These are phyloP conservation scores for Vidua chalybeata DNA, from an alignment of 2,113 vertebrate genomes.

Conservation along the genomic window DNA sequence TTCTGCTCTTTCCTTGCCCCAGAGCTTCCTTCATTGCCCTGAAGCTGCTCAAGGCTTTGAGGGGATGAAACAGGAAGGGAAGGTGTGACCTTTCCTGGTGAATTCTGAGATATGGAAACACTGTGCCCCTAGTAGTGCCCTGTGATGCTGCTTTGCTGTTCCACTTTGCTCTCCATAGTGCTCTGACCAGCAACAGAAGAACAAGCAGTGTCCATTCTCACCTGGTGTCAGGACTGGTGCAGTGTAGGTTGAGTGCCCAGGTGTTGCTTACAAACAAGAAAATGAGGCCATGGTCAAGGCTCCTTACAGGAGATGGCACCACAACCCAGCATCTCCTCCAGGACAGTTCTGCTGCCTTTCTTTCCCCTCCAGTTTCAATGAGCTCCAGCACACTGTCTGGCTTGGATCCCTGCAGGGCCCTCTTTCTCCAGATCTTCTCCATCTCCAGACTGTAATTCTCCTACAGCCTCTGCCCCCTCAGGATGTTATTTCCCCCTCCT, in stretches of 20 bases:
- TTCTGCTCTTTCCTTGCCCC: background rate
- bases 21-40: background rate
- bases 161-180: background rate
- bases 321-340: background rate
- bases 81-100: background rate
- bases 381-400: accelerated
- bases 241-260: background rate
- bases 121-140: background rate
- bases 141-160: background rate
- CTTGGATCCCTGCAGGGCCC: background rate
- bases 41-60: background rate
- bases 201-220: background rate
- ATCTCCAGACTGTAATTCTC: background rate
- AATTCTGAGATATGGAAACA: background rate
- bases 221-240: background rate
- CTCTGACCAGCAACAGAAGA: background rate
- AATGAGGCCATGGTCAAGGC: background rate
- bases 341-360: background rate
- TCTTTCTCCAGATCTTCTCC: background rate
- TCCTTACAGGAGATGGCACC: background rate
- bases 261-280: background rate
- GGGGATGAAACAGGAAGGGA: background rate
- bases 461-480: background rate
- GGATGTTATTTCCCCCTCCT: background rate
- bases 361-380: background rate